Base-by-base conservation (phyloP, 1,140 invertebrate species). In the Phenacoccus solenopsis region DNA sequence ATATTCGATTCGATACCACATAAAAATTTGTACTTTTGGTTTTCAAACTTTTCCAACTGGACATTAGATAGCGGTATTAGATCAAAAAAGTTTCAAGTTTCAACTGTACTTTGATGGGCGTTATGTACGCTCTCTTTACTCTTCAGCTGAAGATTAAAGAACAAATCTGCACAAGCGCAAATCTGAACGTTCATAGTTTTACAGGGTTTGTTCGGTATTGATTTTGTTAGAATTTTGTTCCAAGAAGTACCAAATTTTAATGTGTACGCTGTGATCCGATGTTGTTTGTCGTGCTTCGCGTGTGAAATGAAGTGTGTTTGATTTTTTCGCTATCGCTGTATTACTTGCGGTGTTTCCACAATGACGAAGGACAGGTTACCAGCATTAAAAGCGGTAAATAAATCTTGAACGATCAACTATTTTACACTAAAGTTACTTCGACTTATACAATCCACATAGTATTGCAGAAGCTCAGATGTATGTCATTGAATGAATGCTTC, bases 301-400 rank as follows among this genome's bases (percentile, higher is more conserved):
- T 83, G 84, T 80, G 76, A 79, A 82, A 81, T 81, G 81, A 80
- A 78, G 79, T 78, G 81, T 79, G 59, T 64, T 64, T 64, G 59
- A 80, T 83, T 82, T 64, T 64, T 64, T 64, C 25, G 59, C 59
- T 64, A 25, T 64, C 38, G 38, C 16, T 49, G 5, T 49, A n/a
- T 16, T 49, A 49, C 20, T 64, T 16, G 22, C 59, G 59, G 21
- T 64, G 25, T 49, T 27, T 24, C 21, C 59, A 88, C 83, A 82
- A 96, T 96, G 94, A 95, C 93, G 81, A 97, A 96, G 87, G 93
- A 97, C 87, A 93, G 93, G 88, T 91, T 97, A 86, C 91, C 92
- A 84, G 93, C 93, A 80, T 86, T 96, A 76, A 90, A 93, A 86
- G 93, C 93, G 87, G 91, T 94, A 85, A 87, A 88, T 84, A 76